A percentile compares a stretch with the other conserved stretches of the same genome.
Evolutionary conservation across 2,888 invertebrate genomes (phyloP).

Genomic region (Callinectes sapidus): DNA sequence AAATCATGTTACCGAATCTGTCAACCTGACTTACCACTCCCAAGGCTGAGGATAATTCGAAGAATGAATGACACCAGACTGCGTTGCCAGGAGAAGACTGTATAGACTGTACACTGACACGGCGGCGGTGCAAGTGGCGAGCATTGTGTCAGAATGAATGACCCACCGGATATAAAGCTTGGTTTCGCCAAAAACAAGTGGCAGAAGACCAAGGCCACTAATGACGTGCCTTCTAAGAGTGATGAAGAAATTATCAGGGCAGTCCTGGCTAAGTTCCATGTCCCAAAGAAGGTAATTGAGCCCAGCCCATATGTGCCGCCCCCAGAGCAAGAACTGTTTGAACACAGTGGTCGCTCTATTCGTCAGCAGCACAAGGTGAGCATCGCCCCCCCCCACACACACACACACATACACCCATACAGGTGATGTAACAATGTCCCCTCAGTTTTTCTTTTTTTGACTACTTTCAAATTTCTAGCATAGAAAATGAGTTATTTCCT

Average conservation of each 20-base stretch:
- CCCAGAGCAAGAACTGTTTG: constrained; percentile 41
- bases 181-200: constrained; percentile 11
- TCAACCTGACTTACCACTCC: background rate
- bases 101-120: background rate
- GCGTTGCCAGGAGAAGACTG: background rate
- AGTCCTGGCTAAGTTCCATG: constrained; percentile 39
- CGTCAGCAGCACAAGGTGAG: constrained; percentile 51
- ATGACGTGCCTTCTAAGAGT: background rate
- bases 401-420: no score
- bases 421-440: background rate
- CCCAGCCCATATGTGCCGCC: constrained; percentile 55
- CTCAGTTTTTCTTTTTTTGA: no score
- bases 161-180: background rate
- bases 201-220: background rate
- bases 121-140: background rate
- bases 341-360: constrained; percentile 30
- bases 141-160: background rate
- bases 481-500: no score
- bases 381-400: background rate
- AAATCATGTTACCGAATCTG: background rate
- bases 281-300: constrained; percentile 4
- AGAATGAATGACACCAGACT: background rate
- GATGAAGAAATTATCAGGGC: constrained; percentile 26
- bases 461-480: no score
- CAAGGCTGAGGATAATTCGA: background rate